phyloP scores from a whole-genome alignment of 1,140 invertebrate species.

The Drosophila obscura region DNA sequence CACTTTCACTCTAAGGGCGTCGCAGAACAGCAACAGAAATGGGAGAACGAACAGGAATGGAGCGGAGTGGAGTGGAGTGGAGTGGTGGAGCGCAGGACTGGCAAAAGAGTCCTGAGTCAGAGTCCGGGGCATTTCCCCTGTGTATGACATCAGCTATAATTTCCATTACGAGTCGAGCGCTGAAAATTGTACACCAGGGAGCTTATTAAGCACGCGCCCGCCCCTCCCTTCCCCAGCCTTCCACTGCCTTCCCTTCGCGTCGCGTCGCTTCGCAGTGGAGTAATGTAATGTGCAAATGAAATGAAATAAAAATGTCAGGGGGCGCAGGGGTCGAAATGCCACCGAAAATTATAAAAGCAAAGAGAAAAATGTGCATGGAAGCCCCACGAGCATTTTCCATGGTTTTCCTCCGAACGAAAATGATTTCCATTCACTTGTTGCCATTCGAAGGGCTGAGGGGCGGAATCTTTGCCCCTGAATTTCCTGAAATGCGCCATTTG shows the following conservation, averaged over 20 bases:
- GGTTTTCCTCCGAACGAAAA: not conserved
- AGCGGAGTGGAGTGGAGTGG: not conserved
- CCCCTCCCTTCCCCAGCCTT: not conserved
- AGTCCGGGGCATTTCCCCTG: constrained; percentile 46
- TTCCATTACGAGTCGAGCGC: constrained; percentile 79
- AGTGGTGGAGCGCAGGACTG: not conserved
- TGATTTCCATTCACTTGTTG: constrained; percentile 27
- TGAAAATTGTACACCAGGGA: constrained; percentile 81
- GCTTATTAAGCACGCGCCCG: constrained; percentile 69
- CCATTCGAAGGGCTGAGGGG: constrained; percentile 3
- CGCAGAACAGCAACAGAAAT: constrained; percentile 18
- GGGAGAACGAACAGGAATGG: not conserved
- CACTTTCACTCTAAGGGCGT: constrained; percentile 55
- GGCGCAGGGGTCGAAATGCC: constrained; percentile 11
- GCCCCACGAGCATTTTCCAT: constrained; percentile 9
- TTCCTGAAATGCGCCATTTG: constrained; percentile 21
- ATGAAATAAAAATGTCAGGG: constrained; percentile 70
- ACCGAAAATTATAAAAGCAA: constrained; percentile 11
- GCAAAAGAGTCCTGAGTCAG: constrained; percentile 35
- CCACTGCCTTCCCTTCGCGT: not conserved
- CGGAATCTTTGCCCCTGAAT: constrained; percentile 31
- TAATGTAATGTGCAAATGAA: constrained; percentile 75
- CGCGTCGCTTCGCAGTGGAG: not conserved
- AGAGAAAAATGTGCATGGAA: constrained; percentile 2
- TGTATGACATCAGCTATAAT: constrained; percentile 82